Conservation (phyloP, 2,888 invertebrate species). For the Fragum sueziense region DNA sequence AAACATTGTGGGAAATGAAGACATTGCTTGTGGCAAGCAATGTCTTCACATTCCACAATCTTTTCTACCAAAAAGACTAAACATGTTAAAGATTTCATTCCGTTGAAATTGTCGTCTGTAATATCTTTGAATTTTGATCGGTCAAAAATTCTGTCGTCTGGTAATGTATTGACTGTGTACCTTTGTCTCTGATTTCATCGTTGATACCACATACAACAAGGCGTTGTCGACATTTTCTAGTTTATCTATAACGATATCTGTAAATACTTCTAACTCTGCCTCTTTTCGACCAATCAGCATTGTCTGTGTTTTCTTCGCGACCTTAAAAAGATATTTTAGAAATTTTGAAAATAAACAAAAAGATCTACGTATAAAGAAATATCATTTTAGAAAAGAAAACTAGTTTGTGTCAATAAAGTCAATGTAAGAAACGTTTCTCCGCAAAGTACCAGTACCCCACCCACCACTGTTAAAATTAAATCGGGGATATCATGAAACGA, state of each 20-base stretch:
- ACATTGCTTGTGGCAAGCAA: no score
- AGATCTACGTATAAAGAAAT: no score
- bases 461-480: neutral
- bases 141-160: no score
- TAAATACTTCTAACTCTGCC: slow-evolving; percentile 73
- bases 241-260: slow-evolving; percentile 67
- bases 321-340: no score
- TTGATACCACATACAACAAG: slow-evolving; percentile 68
- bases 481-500: neutral
- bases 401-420: neutral
- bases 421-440: neutral
- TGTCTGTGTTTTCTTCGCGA: slow-evolving; percentile 66
- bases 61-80: no score
- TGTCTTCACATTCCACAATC: no score
- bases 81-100: no score
- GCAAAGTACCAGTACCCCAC: neutral
- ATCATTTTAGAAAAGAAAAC: neutral
- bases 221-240: slow-evolving; percentile 71
- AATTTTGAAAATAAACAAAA: no score
- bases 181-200: slow-evolving; percentile 64
- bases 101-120: no score
- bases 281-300: slow-evolving; percentile 73
- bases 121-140: no score
- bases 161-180: no score
- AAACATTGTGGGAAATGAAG: no score